Percentiles rank a stretch among this genome's conserved stretches.
These are phyloP conservation scores for Spodoptera litura DNA, from an alignment of 1,140 invertebrate species.

Conservation along the genomic window DNA sequence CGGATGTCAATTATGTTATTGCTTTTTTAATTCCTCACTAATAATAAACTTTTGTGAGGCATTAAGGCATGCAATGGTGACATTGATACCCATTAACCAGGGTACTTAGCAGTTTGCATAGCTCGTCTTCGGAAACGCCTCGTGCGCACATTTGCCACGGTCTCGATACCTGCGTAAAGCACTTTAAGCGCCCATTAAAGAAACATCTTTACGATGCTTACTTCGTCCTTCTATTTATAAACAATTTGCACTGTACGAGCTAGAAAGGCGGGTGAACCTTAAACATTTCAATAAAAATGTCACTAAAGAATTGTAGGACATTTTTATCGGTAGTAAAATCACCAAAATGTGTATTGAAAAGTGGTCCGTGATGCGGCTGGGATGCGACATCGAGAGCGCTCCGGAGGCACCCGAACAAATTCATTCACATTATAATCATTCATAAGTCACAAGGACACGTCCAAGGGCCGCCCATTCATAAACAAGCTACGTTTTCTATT, in stretches of 20 bases:
- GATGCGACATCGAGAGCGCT: conserved; percentile 9
- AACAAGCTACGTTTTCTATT: conserved; percentile 56
- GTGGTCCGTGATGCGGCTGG: background rate
- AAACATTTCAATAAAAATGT: conserved; percentile 31
- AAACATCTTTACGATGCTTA: conserved; percentile 40
- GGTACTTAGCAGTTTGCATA: conserved; percentile 29
- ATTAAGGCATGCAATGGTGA: conserved; percentile 29
- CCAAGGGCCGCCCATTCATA: conserved; percentile 65
- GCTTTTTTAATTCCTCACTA: conserved; percentile 34
- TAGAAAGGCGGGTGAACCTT: conserved; percentile 15
- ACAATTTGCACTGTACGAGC: conserved; percentile 34
- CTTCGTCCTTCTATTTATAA: conserved; percentile 39
- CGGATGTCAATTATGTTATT: conserved; percentile 41
- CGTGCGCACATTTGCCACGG: conserved; percentile 33
- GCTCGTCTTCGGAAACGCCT: conserved; percentile 28
- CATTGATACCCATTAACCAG: conserved; percentile 35
- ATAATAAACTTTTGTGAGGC: conserved; percentile 31
- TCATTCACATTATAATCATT: conserved; percentile 58
- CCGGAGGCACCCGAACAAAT: conserved; percentile 25
- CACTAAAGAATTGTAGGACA: conserved; percentile 29
- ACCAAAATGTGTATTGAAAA: conserved; percentile 29
- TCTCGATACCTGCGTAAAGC: conserved; percentile 39
- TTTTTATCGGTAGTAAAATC: conserved; percentile 30
- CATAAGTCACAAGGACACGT: conserved; percentile 62
- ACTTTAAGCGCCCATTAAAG: conserved; percentile 38